These are phyloP conservation scores for Calosoma granatense DNA, from an alignment of 1,140 invertebrate genomes.

Conservation along the genomic window DNA sequence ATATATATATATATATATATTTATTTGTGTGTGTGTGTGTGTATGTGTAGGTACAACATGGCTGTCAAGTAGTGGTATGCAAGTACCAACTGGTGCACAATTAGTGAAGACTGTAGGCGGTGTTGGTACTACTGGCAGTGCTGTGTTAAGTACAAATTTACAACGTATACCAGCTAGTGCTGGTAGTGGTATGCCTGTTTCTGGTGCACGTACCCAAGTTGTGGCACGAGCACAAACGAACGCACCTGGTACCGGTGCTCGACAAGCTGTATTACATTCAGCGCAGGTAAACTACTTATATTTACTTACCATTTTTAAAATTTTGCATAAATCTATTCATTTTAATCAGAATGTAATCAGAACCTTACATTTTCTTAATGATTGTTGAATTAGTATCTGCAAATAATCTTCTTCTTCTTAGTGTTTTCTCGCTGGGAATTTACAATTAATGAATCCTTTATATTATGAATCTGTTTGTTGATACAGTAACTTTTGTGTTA, in stretches of 20 bases:
- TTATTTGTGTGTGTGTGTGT: too few relatives aligned
- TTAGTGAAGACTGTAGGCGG: neutral
- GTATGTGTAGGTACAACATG: neutral
- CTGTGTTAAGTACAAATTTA: constrained; percentile 29
- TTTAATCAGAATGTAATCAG: too few relatives aligned
- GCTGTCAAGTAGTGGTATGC: neutral
- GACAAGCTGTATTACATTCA: constrained; percentile 28
- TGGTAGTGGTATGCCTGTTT: constrained; percentile 23
- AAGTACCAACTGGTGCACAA: neutral
- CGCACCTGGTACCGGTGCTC: constrained; percentile 24
- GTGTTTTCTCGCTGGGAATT: too few relatives aligned
- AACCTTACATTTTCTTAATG: too few relatives aligned
- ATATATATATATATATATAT: neutral
- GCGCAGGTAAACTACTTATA: constrained; percentile 14
- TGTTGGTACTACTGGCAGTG: constrained; percentile 21
- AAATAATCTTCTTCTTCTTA: too few relatives aligned
- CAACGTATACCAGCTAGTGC: constrained; percentile 28
- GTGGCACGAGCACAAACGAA: constrained; percentile 14
- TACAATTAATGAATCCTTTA: too few relatives aligned
- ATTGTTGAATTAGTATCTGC: too few relatives aligned
- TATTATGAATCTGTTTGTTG: too few relatives aligned
- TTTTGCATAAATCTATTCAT: constrained; percentile 3
- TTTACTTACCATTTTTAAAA: too few relatives aligned
- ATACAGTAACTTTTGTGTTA: too few relatives aligned
- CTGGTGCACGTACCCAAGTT: constrained; percentile 22